Conservation (phyloP, 2,797 vertebrate genomes). For the Crenuchus spilurus region DNA sequence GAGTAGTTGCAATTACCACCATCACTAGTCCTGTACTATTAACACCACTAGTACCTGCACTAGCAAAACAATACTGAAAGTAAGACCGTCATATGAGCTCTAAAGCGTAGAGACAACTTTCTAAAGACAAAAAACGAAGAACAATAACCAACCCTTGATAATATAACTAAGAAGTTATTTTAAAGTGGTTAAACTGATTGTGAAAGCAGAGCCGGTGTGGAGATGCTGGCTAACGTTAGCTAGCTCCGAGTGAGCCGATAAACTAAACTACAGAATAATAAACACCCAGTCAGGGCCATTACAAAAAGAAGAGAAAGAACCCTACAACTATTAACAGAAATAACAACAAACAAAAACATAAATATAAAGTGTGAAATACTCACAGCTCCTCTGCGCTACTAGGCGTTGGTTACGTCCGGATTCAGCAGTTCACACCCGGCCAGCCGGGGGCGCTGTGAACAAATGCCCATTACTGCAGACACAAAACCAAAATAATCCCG, state of each 20-base stretch:
- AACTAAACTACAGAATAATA: background rate
- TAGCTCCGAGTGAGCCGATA: background rate
- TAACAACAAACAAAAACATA: background rate
- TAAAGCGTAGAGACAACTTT: background rate
- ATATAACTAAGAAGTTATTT: background rate
- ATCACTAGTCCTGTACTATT: background rate
- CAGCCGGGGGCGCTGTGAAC: constrained; percentile 31
- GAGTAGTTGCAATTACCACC: background rate
- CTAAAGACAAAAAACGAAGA: background rate
- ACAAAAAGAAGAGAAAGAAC: too few relatives aligned
- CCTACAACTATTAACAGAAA: too few relatives aligned
- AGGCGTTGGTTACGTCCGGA: constrained; percentile 89
- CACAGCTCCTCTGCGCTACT: constrained; percentile 77
- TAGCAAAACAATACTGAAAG: background rate
- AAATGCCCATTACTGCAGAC: background rate
- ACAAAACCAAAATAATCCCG: background rate
- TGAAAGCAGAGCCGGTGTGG: background rate
- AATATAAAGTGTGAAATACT: constrained; percentile 50
- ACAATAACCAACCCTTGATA: background rate
- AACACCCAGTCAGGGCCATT: background rate
- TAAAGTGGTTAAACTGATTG: background rate
- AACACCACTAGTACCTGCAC: too few relatives aligned
- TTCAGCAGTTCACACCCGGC: constrained; percentile 64
- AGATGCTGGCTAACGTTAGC: constrained; percentile 7
- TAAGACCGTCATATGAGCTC: background rate